Evolutionary conservation across 1,140 invertebrate genomes (phyloP), one percentile per base, ranked within the genome.

Genomic region (Aporrectodea caliginosa): DNA sequence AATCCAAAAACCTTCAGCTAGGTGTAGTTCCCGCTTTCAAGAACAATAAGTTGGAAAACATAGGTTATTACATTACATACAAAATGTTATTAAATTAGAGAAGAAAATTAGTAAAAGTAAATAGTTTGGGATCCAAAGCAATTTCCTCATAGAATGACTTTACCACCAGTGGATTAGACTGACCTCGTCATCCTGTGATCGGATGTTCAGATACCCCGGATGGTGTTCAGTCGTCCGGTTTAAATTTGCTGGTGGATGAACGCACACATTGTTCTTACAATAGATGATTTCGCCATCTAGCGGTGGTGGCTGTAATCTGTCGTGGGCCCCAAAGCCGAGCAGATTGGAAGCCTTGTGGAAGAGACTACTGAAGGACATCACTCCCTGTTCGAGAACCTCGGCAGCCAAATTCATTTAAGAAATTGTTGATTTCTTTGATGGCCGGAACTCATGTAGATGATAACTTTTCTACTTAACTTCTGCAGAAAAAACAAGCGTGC

Each of bases 191-290:
- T 88, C 83, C 91, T 95, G 80, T 91, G 94, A 90, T 27, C 92
- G 93, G 2, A 97, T 91, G 2, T 94, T 95, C 82, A 98, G 89
- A 85, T 98, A 98, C 0, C 96, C 95, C 1, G 95, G 95, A 88
- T 95, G 93, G 85, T 97, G 95, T 1, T 94, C 90, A 31, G 94
- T 91, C 81, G 95, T 93, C 35, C 92, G 91, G 27, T 93, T 90
- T 16, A 93, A 90, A 27, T 94, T 90, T 0, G 92, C 92, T 70
- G 94, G 94, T 1, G 95, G 95, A 90, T 98, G 96, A 31, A 98
- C 95, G 88, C 96, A 98, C 14, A 98, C 95, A 89, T 98, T 98
- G 86, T 98, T 98, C 83, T 92, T 92, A 81, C 87, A 87, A 80
- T 86, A 88, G 43, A 89, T 85, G 14, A 88, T 88, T 78, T 88